These are phyloP conservation scores for Falcunculus frontatus DNA, from an alignment of 2,113 vertebrate species.

Conservation along the genomic window DNA sequence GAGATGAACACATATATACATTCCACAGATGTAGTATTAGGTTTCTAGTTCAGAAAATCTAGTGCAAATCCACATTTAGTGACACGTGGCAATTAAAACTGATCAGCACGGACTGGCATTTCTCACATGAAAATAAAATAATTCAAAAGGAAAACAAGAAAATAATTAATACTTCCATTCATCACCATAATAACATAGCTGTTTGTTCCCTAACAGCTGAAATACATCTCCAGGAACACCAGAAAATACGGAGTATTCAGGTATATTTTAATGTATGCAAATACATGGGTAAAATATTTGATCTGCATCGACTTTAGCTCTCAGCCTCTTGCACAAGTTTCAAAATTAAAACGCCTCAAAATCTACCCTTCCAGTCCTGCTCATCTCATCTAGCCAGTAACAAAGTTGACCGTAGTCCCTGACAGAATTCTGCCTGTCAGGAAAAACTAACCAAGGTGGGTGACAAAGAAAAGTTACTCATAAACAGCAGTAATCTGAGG, in stretches of 20 bases:
- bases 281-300: not conserved
- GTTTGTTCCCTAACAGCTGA: not conserved
- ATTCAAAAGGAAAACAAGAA: not conserved
- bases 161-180: not conserved
- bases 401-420: not conserved
- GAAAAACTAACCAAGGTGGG: not conserved
- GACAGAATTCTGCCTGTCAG: not conserved
- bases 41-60: not conserved
- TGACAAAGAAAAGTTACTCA: not conserved
- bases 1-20: not conserved
- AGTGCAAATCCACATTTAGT: not conserved
- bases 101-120: not conserved
- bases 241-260: not conserved
- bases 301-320: not conserved
- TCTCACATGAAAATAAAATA: not conserved
- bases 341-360: not conserved
- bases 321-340: not conserved
- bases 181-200: not conserved
- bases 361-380: not conserved
- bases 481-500: fast-evolving
- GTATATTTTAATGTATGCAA: not conserved
- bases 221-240: not conserved
- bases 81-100: not conserved
- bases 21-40: not conserved
- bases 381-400: not conserved